Percentiles rank a stretch among this genome's conserved stretches.
Evolutionary conservation across 23 tunicate species (phyloP).

Genomic region (Ascidia mentula): DNA sequence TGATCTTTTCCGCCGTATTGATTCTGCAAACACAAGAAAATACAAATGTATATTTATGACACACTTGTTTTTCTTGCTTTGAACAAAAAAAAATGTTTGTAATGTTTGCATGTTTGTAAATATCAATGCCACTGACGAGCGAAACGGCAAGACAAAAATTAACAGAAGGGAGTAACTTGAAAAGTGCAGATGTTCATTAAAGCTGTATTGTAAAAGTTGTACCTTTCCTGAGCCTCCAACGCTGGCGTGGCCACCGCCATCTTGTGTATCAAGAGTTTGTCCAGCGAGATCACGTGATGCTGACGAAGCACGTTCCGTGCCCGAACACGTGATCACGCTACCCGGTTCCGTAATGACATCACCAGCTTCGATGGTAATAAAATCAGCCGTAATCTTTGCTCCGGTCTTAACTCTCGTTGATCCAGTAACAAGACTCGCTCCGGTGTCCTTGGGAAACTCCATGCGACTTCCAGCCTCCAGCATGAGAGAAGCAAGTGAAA

Average conservation of each 20-base stretch:
- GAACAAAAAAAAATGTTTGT: no score
- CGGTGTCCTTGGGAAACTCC: conserved; percentile 15
- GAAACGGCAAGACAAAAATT: no score
- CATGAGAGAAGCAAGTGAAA: conserved; percentile 7
- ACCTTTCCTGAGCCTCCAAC: conserved; percentile 27
- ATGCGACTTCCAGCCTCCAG: conserved; percentile 20
- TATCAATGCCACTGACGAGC: no score
- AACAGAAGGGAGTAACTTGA: no score
- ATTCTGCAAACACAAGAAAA: background rate
- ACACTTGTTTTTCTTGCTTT: no score
- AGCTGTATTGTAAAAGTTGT: no score
- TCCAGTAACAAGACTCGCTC: conserved; percentile 23
- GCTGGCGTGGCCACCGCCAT: conserved; percentile 34
- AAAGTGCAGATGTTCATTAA: no score
- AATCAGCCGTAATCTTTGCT: conserved; percentile 19
- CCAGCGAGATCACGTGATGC: background rate
- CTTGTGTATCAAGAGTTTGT: conserved; percentile 4
- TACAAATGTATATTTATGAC: no score
- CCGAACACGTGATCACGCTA: conserved; percentile 21
- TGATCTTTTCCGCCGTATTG: conserved; percentile 18
- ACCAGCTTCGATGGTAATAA: conserved; percentile 6
- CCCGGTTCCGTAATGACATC: conserved; percentile 21
- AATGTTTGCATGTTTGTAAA: no score
- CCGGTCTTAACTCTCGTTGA: conserved; percentile 21
- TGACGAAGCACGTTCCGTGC: background rate